Evolutionary conservation across 2,113 vertebrate genomes (phyloP).

Genomic region (Elgaria multicarinata): DNA sequence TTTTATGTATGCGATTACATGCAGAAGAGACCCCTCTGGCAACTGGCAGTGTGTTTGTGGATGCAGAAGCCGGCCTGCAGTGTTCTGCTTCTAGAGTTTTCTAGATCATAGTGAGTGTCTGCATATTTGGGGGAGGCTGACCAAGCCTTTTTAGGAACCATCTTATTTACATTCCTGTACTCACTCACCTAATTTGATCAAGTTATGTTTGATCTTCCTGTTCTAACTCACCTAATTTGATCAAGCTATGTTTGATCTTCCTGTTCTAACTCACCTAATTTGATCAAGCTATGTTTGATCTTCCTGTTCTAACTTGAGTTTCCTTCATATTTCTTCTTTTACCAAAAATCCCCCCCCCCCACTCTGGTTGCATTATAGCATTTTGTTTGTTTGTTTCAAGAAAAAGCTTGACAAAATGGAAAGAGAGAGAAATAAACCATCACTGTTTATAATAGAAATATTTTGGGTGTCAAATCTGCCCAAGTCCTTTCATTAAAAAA

Average conservation of each 20-base stretch:
- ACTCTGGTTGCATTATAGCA: conserved; percentile 62
- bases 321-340: conserved; percentile 55
- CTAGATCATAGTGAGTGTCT: neutral
- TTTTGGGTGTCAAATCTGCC: conserved; percentile 52
- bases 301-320: conserved; percentile 45
- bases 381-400: conserved; percentile 5
- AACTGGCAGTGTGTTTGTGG: neutral
- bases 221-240: conserved; percentile 36
- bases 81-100: no score
- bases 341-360: neutral
- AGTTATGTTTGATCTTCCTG: conserved; percentile 44
- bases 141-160: conserved; percentile 53
- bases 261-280: no score
- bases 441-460: conserved; percentile 48
- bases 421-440: conserved; percentile 51
- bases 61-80: neutral
- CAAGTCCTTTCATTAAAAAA: conserved; percentile 71
- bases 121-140: neutral
- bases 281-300: conserved; percentile 36
- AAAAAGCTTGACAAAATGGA: conserved; percentile 56
- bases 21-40: neutral
- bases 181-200: neutral
- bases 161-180: conserved; percentile 24
- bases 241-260: conserved; percentile 37
- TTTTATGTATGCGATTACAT: neutral